phyloP scores from a whole-genome alignment of 2,113 vertebrate species.

The Epinephelus moara region DNA sequence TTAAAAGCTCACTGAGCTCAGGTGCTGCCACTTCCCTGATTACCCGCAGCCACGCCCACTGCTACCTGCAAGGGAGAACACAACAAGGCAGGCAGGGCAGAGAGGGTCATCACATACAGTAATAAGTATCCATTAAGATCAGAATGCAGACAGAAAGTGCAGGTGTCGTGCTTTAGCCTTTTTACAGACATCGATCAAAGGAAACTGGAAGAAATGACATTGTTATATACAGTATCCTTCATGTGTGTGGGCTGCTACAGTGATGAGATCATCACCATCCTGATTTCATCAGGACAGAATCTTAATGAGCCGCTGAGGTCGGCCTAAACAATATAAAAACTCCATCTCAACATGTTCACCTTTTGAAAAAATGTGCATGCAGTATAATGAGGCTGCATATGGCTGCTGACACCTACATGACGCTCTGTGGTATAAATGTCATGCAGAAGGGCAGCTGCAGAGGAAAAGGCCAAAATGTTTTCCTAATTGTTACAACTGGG shows the following conservation, averaged over 20 bases:
- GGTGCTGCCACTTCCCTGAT: no score
- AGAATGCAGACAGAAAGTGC: background rate
- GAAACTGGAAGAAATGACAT: background rate
- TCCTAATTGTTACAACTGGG: conserved; percentile 17
- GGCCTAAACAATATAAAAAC: background rate
- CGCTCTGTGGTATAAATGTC: conserved; percentile 39
- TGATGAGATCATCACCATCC: background rate
- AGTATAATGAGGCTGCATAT: conserved; percentile 40
- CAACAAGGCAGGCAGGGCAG: no score
- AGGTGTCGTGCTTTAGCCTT: background rate
- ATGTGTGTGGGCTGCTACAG: background rate
- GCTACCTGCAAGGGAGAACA: no score
- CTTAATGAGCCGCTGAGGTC: conserved; percentile 38
- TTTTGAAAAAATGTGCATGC: conserved; percentile 16
- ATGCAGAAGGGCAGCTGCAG: conserved; percentile 11
- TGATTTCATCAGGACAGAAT: conserved; percentile 37
- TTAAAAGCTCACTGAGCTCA: no score
- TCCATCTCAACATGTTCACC: conserved; percentile 33
- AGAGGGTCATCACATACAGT: background rate
- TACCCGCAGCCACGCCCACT: no score
- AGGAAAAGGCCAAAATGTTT: conserved; percentile 34
- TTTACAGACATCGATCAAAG: background rate
- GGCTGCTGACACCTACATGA: conserved; percentile 12
- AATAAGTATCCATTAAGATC: background rate
- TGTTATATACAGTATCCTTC: no score